Conservation (phyloP, 2,888 invertebrate species). For the Clusia tigrina region DNA sequence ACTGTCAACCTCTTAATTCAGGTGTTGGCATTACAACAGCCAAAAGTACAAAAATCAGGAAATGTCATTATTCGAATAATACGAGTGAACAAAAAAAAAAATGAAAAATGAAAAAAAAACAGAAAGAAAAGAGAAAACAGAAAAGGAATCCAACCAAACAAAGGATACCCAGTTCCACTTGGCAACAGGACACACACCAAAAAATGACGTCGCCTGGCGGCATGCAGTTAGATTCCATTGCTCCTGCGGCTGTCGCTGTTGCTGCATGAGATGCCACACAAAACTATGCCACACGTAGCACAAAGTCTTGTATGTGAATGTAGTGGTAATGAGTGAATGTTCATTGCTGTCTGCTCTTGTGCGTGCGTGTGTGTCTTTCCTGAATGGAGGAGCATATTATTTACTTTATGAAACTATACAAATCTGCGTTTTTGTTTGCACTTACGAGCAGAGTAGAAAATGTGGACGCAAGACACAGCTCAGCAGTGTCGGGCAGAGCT, state of each 20-base stretch:
- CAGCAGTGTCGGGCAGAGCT: neutral
- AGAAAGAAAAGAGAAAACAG: constrained; percentile 1
- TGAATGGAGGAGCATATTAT: neutral
- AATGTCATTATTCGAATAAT: constrained; percentile 51
- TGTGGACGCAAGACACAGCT: neutral
- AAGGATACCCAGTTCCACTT: constrained; percentile 14
- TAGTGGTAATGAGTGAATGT: neutral
- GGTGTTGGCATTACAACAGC: constrained; percentile 30
- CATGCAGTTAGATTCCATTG: neutral
- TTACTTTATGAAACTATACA: neutral
- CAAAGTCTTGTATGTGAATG: neutral
- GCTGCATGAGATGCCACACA: neutral
- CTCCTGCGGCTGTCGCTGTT: neutral
- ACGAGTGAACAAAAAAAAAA: constrained; percentile 22
- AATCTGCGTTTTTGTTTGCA: neutral
- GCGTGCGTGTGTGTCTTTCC: neutral
- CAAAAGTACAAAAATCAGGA: constrained; percentile 52
- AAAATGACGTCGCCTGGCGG: neutral
- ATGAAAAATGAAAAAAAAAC: neutral
- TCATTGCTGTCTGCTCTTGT: neutral
- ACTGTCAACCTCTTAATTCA: constrained; percentile 37
- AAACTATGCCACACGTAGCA: neutral
- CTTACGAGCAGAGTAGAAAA: too few species aligned
- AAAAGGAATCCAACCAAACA: constrained; percentile 18
- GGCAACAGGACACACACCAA: constrained; percentile 11